Conservation (phyloP, 2,888 invertebrate genomes). For the Dryobotodes eremita region DNA sequence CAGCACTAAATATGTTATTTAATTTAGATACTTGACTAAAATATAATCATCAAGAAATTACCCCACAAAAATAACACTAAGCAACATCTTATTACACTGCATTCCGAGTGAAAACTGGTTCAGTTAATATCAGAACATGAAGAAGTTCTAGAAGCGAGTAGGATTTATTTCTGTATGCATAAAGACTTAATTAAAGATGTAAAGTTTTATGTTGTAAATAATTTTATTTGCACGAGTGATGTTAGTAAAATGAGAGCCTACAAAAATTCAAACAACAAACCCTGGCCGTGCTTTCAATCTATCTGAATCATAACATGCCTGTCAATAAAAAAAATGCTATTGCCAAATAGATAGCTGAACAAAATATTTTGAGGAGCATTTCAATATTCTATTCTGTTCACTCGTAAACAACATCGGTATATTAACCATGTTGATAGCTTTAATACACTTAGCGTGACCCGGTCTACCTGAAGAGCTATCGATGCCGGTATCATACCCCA, state of each 20-base stretch:
- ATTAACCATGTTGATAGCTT: conserved; percentile 14
- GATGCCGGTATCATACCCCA: conserved; percentile 4
- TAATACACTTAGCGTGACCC: conserved; percentile 31
- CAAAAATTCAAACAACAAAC: not conserved
- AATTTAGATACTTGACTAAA: not conserved
- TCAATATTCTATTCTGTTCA: conserved; percentile 4
- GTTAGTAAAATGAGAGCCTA: no score
- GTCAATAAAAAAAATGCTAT: not conserved
- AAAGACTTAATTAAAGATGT: not conserved
- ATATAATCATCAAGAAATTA: not conserved
- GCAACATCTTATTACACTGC: no score
- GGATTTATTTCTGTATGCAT: not conserved
- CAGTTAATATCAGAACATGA: not conserved
- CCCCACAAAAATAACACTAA: not conserved
- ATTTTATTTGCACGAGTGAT: not conserved
- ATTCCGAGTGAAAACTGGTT: not conserved
- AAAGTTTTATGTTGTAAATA: not conserved
- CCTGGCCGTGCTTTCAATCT: not conserved
- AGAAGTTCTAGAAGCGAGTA: not conserved
- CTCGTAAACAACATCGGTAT: not conserved
- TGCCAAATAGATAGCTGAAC: not conserved
- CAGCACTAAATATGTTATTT: not conserved
- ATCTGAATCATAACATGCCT: not conserved
- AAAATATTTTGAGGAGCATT: not conserved
- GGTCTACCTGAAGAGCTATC: conserved; percentile 29